A percentile compares a stretch with the other conserved stretches of the same genome.
phyloP scores from a whole-genome alignment of 2,797 vertebrate genomes.

The Rhinella marina region DNA sequence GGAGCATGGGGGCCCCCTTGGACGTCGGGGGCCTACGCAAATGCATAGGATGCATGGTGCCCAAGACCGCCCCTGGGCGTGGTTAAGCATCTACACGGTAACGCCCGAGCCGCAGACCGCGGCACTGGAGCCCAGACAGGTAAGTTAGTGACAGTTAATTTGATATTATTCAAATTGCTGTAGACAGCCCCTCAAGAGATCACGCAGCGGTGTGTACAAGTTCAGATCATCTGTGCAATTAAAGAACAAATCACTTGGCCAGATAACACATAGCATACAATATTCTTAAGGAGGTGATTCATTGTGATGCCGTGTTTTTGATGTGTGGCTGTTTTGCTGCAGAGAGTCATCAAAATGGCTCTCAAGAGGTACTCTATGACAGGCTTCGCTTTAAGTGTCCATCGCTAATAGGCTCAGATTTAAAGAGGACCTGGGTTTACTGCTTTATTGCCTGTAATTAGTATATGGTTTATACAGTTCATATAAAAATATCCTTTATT shows the following conservation, averaged over 20 bases:
- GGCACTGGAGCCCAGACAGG: too few relatives aligned
- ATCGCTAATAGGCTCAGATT: neutral
- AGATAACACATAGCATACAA: neutral
- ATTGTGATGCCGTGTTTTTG: neutral
- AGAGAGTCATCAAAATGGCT: neutral
- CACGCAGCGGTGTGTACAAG: neutral
- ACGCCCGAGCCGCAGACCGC: too few relatives aligned
- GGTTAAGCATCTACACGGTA: too few relatives aligned
- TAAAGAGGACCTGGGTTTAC: neutral
- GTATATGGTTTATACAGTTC: neutral
- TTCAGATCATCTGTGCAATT: neutral
- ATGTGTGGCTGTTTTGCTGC: neutral
- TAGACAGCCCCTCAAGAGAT: too few relatives aligned
- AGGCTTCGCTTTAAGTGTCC: neutral
- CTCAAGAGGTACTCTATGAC: neutral
- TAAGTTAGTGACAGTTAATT: too few relatives aligned
- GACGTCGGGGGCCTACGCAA: too few relatives aligned
- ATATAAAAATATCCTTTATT: neutral
- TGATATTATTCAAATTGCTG: neutral
- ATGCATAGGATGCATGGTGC: too few relatives aligned
- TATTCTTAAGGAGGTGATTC: neutral
- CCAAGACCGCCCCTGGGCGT: too few relatives aligned
- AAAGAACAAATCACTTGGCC: neutral
- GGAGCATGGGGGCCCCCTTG: too few relatives aligned
- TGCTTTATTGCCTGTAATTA: neutral